Evolutionary conservation across 2,113 vertebrate genomes (phyloP).

Genomic region (Psettodes erumei): DNA sequence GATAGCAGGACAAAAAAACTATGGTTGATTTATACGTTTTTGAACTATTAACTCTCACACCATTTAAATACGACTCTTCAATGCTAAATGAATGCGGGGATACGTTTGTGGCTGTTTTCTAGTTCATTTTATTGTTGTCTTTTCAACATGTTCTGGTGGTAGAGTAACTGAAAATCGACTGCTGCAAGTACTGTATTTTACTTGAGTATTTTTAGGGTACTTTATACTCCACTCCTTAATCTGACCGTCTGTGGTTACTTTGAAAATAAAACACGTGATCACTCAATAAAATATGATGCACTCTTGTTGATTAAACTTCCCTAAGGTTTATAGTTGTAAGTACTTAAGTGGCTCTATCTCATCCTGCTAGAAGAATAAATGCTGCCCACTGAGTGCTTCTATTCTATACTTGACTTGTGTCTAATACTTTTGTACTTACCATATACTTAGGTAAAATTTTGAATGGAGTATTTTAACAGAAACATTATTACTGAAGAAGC

Average conservation of each 20-base stretch:
- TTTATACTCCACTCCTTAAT: not conserved
- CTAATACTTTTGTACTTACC: not conserved
- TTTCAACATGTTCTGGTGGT: too few relatives aligned
- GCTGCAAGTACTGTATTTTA: not conserved
- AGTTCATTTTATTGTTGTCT: too few relatives aligned
- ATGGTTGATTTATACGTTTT: not conserved
- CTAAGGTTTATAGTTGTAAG: not conserved
- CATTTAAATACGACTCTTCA: not conserved
- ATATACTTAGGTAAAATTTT: not conserved
- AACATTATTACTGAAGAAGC: too few relatives aligned
- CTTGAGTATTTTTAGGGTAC: not conserved
- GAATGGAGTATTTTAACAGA: not conserved
- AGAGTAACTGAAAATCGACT: not conserved
- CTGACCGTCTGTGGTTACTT: not conserved
- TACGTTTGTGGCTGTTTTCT: too few relatives aligned
- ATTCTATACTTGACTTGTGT: not conserved
- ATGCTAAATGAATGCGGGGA: too few relatives aligned
- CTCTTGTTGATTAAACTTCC: not conserved
- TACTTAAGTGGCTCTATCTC: not conserved
- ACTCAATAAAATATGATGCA: not conserved
- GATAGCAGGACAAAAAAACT: conserved; percentile 8
- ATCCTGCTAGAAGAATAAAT: not conserved
- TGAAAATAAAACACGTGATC: not conserved
- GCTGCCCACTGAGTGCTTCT: not conserved
- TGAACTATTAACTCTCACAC: conserved; percentile 41